Evolutionary conservation across 92 coral and sea anemone genomes (phyloP).

Genomic region (Phymanthus crucifer): DNA sequence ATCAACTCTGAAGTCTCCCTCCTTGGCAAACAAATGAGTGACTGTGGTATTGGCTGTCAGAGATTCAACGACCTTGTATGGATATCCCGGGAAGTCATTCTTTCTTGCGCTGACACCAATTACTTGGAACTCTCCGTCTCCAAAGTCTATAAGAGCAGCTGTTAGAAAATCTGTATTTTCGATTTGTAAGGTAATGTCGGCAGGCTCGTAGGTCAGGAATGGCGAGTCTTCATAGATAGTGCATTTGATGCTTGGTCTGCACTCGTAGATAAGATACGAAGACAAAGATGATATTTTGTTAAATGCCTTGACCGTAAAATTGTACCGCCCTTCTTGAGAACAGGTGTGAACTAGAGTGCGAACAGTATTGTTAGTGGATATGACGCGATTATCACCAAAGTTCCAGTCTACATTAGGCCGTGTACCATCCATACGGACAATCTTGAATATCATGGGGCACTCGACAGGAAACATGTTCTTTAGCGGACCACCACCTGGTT

Average conservation of each 20-base stretch:
- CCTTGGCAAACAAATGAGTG: conserved; percentile 28
- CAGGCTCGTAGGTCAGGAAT: conserved; percentile 22
- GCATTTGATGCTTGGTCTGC: conserved; percentile 26
- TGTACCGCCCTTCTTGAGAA: conserved; percentile 29
- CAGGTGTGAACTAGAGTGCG: conserved; percentile 38
- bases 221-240: conserved; percentile 60
- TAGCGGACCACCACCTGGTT: conserved; percentile 44
- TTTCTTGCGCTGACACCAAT: conserved; percentile 25
- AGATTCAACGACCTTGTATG: conserved; percentile 17
- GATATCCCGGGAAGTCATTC: conserved; percentile 15
- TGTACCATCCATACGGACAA: conserved; percentile 44
- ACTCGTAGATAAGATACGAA: conserved; percentile 11
- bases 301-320: conserved; percentile 31
- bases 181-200: conserved; percentile 30
- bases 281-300: conserved; percentile 40
- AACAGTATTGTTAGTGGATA: conserved; percentile 19
- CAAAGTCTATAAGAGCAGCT: conserved; percentile 43
- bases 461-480: conserved; percentile 51
- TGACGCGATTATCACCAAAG: conserved; percentile 49
- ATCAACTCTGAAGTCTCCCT: conserved; percentile 9
- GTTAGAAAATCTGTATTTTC: conserved; percentile 42
- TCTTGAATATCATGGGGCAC: conserved; percentile 39
- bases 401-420: conserved; percentile 39
- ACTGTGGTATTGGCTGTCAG: conserved; percentile 6
- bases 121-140: conserved; percentile 47